These are phyloP conservation scores for Drosophila anomalata DNA, from an alignment of 2,888 invertebrate genomes.

Conservation along the genomic window DNA sequence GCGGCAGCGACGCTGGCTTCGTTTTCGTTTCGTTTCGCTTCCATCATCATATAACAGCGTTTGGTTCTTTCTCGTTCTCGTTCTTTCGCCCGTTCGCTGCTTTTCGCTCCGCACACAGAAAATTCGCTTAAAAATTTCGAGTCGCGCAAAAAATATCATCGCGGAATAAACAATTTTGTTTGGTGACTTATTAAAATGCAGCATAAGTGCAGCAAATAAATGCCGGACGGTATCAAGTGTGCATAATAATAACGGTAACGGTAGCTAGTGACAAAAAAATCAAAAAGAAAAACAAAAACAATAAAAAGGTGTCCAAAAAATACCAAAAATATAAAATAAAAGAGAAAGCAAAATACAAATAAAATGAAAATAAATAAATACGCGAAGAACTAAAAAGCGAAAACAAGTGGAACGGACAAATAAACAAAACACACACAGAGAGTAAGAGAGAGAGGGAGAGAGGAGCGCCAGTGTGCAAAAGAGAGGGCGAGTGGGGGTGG, in stretches of 20 bases:
- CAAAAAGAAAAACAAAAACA: neutral
- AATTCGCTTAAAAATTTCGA: slow-evolving; percentile 33
- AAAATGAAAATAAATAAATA: slow-evolving; percentile 13
- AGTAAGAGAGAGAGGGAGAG: slow-evolving; percentile 10
- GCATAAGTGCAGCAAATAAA: slow-evolving; percentile 16
- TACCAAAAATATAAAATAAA: slow-evolving; percentile 4
- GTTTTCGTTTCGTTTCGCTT: slow-evolving; percentile 46
- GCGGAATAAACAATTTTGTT: slow-evolving; percentile 4
- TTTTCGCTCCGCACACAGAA: slow-evolving; percentile 34
- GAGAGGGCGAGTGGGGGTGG: slow-evolving; percentile 8
- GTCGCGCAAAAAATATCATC: slow-evolving; percentile 6
- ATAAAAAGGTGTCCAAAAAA: neutral
- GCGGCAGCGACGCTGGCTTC: slow-evolving; percentile 57
- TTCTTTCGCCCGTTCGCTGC: slow-evolving; percentile 36
- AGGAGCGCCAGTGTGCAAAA: slow-evolving; percentile 6
- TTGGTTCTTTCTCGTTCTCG: slow-evolving; percentile 59
- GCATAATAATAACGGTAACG: slow-evolving; percentile 23
- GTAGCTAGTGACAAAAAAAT: neutral
- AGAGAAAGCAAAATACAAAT: slow-evolving; percentile 9
- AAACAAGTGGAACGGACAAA: slow-evolving; percentile 74
- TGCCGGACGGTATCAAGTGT: slow-evolving; percentile 17
- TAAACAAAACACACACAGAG: slow-evolving; percentile 71
- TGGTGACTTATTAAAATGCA: slow-evolving; percentile 15
- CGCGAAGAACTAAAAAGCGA: slow-evolving; percentile 48
- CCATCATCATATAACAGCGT: slow-evolving; percentile 80